Base-by-base conservation (phyloP, 2,888 invertebrate species). In the Pyrgus malvae region DNA sequence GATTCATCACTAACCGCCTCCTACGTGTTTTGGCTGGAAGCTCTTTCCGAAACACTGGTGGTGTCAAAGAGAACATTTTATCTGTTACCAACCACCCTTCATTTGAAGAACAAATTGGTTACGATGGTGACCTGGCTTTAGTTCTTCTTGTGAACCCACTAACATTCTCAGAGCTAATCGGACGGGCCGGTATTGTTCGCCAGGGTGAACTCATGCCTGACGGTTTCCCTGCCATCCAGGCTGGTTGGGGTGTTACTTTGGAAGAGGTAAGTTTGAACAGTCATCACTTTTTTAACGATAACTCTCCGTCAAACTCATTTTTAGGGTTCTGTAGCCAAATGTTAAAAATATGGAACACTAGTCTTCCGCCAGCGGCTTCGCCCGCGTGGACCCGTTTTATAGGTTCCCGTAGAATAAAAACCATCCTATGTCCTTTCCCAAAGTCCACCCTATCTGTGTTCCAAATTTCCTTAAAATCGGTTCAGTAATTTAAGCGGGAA, bases 71-170 rank as follows among this genome's bases (percentile, higher is more conserved):
- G 38, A 54, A 64, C 55, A 23, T 59, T 7, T 57, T 40, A 0
- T 38, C 45, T 38, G 58, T 60, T 3, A 59, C 74, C 3, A 16
- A 55, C 5, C 74, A 70, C 49, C 80, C 81, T 0, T 45, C 61
- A 25, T 96, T 35, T 16, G 8, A 16, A 96, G 51, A 95, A 96
- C 69, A 94, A 93, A 0, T 94, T 72, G 86, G 96, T 31, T 96
- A 95, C 66, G 95, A 94, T 1, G 93, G 94, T 0, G 85, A 88
- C 56, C 72, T 86, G 48, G 54, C 60, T 12, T 57, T 86, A 0
- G 64, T 84, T 16, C 57, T 55, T 2, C 63, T 84, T 9, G 2
- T 0, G 4, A 46, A 0, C 6, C 56, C 0, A 51, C 82, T 25
- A 31, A 35, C 17, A 0, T 74, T 62, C 48, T 57, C 67, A 5